A percentile compares a stretch with the other conserved stretches of the same genome.
phyloP scores from a whole-genome alignment of 2,797 vertebrate species.

The Eulemur coronatus region DNA sequence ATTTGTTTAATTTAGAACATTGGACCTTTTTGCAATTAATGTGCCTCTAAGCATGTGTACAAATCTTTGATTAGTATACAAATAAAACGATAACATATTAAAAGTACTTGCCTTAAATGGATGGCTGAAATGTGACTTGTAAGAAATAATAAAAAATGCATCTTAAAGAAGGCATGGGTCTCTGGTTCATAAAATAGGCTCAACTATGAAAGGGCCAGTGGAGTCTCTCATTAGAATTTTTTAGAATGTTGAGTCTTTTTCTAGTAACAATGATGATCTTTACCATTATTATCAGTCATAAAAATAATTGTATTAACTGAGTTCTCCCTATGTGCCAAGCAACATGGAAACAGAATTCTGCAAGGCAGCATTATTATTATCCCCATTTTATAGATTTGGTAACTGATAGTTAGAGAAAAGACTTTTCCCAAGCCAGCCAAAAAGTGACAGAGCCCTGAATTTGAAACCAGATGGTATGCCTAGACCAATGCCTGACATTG shows the following conservation, averaged over 20 bases:
- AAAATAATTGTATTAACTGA: background rate
- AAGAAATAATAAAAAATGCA: background rate
- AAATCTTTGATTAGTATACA: slow-evolving; percentile 45
- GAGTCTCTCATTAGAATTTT: background rate
- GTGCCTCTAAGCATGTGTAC: background rate
- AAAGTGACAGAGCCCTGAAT: background rate
- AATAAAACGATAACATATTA: slow-evolving; percentile 31
- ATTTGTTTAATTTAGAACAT: slow-evolving; percentile 22
- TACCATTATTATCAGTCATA: background rate
- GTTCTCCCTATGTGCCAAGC: background rate
- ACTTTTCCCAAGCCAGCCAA: background rate
- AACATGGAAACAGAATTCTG: background rate
- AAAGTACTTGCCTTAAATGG: background rate
- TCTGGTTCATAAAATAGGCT: background rate
- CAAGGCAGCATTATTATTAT: background rate
- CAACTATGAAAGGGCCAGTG: background rate
- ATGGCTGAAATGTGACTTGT: background rate
- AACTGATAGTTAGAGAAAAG: background rate
- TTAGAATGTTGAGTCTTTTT: background rate
- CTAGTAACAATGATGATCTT: background rate
- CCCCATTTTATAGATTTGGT: background rate
- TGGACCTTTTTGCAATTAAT: slow-evolving; percentile 43
- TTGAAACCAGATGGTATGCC: background rate
- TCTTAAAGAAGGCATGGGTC: background rate
- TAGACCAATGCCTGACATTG: background rate